Evolutionary conservation across 2,113 vertebrate species (phyloP).

Genomic region (Chloropsis hardwickii): DNA sequence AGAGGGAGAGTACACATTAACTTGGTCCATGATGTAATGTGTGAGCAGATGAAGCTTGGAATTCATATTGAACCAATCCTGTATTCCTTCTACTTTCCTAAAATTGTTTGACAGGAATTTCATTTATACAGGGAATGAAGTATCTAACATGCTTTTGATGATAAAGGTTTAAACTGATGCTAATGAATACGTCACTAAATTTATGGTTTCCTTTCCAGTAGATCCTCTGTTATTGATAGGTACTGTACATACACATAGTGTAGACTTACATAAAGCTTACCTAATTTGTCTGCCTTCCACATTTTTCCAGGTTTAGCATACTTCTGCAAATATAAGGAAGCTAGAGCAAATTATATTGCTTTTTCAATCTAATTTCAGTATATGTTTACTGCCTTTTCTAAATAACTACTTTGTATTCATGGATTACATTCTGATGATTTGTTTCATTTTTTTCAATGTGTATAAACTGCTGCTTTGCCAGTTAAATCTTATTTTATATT

Average conservation of each 20-base stretch:
- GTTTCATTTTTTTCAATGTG: not conserved
- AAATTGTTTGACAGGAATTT: not conserved
- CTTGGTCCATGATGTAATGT: not conserved
- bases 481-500: not conserved
- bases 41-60: not conserved
- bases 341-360: not conserved
- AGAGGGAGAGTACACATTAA: not conserved
- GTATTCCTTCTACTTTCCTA: not conserved
- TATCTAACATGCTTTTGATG: not conserved
- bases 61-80: not conserved
- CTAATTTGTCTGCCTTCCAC: not conserved
- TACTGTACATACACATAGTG: not conserved
- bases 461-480: not conserved
- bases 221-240: not conserved
- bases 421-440: not conserved
- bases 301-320: not conserved
- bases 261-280: not conserved
- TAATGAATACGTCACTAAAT: not conserved
- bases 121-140: not conserved
- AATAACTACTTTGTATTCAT: not conserved
- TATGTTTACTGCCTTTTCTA: not conserved
- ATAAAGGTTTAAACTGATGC: not conserved
- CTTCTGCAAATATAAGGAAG: not conserved
- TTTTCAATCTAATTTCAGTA: not conserved
- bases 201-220: not conserved